These are phyloP conservation scores for Pluvialis apricaria DNA, from an alignment of 2,113 vertebrate genomes.

Conservation along the genomic window DNA sequence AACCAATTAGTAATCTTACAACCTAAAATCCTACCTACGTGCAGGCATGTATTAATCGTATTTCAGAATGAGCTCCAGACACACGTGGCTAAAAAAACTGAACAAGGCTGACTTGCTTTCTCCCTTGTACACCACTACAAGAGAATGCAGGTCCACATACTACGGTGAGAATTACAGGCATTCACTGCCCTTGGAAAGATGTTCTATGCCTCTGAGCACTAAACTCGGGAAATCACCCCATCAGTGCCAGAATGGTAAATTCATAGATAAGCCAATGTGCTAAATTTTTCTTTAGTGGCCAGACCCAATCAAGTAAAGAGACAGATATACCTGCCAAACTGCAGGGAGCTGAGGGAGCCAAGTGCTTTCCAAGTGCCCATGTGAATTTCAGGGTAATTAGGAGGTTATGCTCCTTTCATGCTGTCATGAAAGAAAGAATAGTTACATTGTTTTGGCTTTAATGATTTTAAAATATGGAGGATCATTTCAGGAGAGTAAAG, in stretches of 20 bases:
- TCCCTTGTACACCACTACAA: background rate
- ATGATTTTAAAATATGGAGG: background rate
- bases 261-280: background rate
- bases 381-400: background rate
- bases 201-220: background rate
- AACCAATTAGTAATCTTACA: constrained; percentile 65
- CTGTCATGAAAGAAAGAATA: background rate
- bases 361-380: background rate
- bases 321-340: background rate
- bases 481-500: background rate
- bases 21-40: background rate
- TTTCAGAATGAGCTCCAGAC: background rate
- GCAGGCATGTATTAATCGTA: background rate
- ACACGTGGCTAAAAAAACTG: rapidly evolving
- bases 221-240: background rate
- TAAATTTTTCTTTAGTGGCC: background rate
- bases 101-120: background rate
- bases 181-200: background rate
- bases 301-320: background rate
- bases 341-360: background rate
- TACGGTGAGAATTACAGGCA: background rate
- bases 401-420: background rate
- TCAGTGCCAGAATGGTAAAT: background rate
- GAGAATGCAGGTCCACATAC: background rate
- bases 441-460: background rate